These are phyloP conservation scores for Etheostoma cragini DNA, from an alignment of 2,113 vertebrate species.

Conservation along the genomic window DNA sequence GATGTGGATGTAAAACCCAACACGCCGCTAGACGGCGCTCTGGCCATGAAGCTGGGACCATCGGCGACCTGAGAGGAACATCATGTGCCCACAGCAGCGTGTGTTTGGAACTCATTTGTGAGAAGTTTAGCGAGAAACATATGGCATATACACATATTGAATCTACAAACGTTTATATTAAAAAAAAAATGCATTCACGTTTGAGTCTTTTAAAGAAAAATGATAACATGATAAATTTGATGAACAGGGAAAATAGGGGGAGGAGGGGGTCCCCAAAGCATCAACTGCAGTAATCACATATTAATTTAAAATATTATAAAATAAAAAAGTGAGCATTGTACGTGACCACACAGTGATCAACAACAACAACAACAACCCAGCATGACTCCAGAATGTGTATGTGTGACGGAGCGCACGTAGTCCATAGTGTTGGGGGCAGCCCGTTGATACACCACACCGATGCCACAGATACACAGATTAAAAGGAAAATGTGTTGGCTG, in stretches of 20 bases:
- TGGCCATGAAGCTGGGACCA: neutral
- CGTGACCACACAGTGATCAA: neutral
- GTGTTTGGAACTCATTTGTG: too few relatives aligned
- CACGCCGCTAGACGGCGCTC: conserved; percentile 57
- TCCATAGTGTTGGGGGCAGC: too few relatives aligned
- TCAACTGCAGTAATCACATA: neutral
- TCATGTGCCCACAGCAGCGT: neutral
- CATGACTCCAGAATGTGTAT: neutral
- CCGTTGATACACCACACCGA: neutral
- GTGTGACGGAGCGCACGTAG: conserved; percentile 51
- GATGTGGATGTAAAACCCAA: conserved; percentile 3
- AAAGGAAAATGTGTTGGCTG: neutral
- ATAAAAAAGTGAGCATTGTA: neutral
- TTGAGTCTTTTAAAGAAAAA: too few relatives aligned
- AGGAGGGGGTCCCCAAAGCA: too few relatives aligned
- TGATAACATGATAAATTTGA: too few relatives aligned
- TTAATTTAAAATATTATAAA: neutral
- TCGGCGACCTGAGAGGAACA: neutral
- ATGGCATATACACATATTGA: too few relatives aligned
- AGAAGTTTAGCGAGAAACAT: neutral
- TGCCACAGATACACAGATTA: neutral
- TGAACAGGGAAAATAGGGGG: too few relatives aligned
- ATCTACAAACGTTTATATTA: too few relatives aligned
- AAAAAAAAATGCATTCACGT: too few relatives aligned
- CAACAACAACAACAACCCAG: neutral